Conservation (phyloP, 2,888 invertebrate genomes). For the Epirrita christyi region DNA sequence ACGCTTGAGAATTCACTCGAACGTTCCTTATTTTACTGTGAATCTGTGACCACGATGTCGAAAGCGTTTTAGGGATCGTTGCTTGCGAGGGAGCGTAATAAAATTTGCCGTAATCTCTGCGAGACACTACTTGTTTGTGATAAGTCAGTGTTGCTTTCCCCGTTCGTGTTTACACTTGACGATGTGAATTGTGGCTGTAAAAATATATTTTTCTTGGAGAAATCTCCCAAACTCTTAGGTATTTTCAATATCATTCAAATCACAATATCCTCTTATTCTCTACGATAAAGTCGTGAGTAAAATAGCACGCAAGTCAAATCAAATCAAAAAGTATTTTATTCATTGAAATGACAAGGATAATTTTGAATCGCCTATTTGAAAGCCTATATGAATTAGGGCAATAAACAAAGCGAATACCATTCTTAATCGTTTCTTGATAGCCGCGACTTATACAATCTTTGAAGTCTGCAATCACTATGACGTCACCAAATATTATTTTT, state of each 20-base stretch:
- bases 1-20: slow-evolving; percentile 62
- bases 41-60: slow-evolving; percentile 67
- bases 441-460: not conserved
- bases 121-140: slow-evolving; percentile 43
- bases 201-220: slow-evolving; percentile 31
- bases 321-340: too few species aligned
- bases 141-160: slow-evolving; percentile 35
- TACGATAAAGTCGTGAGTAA: too few species aligned
- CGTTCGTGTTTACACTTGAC: slow-evolving; percentile 24
- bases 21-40: slow-evolving; percentile 65
- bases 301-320: too few species aligned
- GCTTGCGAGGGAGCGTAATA: slow-evolving; percentile 45
- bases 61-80: slow-evolving; percentile 46
- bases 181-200: slow-evolving; percentile 21
- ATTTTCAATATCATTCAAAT: slow-evolving; percentile 9
- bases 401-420: too few species aligned
- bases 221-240: slow-evolving; percentile 7
- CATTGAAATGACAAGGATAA: too few species aligned
- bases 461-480: not conserved
- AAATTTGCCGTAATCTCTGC: slow-evolving; percentile 49
- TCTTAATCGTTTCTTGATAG: not conserved
- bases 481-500: not conserved
- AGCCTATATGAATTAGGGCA: too few species aligned
- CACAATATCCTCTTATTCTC: not conserved
- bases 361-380: too few species aligned